Evolutionary conservation across 2,113 vertebrate species (phyloP), one percentile per base, ranked within the genome.

Genomic region (Phylloscopus trochilus): DNA sequence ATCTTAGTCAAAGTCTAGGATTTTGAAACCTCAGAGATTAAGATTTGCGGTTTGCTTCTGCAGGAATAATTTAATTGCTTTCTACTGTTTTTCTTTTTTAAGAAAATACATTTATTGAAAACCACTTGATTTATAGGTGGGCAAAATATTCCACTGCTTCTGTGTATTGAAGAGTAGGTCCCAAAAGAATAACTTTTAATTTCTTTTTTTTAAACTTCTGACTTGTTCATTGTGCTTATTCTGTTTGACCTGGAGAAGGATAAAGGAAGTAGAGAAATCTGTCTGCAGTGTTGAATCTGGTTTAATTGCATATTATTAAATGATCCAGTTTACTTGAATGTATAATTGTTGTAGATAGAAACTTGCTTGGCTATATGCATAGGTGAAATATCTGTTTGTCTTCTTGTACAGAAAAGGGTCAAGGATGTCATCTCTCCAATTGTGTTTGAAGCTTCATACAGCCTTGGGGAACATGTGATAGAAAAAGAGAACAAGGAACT

Each of bases 361-460:
- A 67, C 6, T 24, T 69, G 6, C 31, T 86, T 96, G 27, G 21
- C 35, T 87, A 1, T 51, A 35, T 46, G 69, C 27, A 51, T 46
- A 47, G 26, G 11, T 93, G 66, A 74, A 87, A 89, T 70, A n/a
- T 5, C 9, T 81, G 1, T 72, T 64, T 44, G 15, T 82, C 94
- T 97, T n/a, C 95, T 84, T 84, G 96, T 96, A 47, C 98, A 99
- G 99, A 99, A 98, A 95, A 98, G 99, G 63, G 98, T 99, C 30
- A 98, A 99, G 95, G 99, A 99, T 0, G 99, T 99, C 89, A 99
- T 99, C 96, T 98, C 99, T 16, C 98, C 99, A 62, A 99, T 99
- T 88, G 97, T 98, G 15, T 99, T 99, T 43, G 99, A 99, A 97
- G 98, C 97, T 17, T 97, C 98, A 0, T 99, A 99, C 97, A 98